phyloP scores from a whole-genome alignment of 2,888 invertebrate species.

The Onchidella celtica region DNA sequence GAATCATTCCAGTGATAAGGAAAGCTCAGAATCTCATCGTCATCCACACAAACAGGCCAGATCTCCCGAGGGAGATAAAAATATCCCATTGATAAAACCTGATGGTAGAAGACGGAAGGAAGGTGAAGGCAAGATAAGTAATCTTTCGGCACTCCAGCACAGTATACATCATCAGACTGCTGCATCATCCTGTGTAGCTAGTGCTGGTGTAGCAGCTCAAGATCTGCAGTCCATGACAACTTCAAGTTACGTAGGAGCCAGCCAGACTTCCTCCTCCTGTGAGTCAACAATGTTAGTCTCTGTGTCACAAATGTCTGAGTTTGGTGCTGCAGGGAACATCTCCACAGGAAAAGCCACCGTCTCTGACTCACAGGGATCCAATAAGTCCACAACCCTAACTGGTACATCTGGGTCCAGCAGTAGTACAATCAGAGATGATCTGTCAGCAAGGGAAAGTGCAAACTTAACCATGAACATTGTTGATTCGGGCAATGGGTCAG shows the following conservation, averaged over 20 bases:
- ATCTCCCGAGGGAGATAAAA: background rate
- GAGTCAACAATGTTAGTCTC: too few species aligned
- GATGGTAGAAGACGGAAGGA: background rate
- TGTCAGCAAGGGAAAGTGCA: conserved; percentile 1
- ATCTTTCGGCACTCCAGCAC: background rate
- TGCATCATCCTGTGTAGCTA: background rate
- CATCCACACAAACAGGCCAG: background rate
- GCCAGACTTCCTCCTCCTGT: background rate
- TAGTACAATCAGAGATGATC: conserved; percentile 52
- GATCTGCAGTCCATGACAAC: background rate
- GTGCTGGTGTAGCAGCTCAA: background rate
- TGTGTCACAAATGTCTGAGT: background rate
- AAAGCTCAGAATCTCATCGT: background rate
- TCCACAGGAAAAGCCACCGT: conserved; percentile 26
- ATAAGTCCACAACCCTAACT: conserved; percentile 45
- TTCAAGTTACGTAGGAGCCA: background rate
- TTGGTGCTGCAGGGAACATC: background rate
- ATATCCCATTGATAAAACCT: background rate
- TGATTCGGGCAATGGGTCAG: conserved; percentile 1
- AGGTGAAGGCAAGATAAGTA: background rate
- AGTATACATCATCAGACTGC: background rate
- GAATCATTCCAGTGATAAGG: background rate
- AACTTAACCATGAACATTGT: conserved; percentile 43
- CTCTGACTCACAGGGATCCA: conserved; percentile 50
- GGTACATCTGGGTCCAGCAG: conserved; percentile 55